phyloP scores from a whole-genome alignment of 2,888 invertebrate genomes.

The Camponotus fellah region DNA sequence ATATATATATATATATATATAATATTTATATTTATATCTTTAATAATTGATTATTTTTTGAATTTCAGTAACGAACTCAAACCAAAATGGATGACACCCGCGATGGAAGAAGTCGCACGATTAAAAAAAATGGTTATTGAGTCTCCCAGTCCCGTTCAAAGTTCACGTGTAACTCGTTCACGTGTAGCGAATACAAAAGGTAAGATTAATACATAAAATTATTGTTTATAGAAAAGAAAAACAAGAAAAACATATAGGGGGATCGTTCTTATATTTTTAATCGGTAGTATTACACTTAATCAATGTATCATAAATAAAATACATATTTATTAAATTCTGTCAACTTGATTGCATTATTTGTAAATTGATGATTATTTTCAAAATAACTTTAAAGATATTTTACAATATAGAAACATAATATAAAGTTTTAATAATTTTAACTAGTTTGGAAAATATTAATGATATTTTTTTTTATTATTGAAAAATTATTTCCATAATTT shows the following conservation, averaged over 20 bases:
- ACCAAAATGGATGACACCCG: constrained; percentile 83
- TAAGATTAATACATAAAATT: constrained; percentile 68
- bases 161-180: constrained; percentile 80
- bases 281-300: constrained; percentile 46
- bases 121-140: constrained; percentile 75
- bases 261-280: constrained; percentile 68
- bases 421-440: not conserved
- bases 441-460: not conserved
- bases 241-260: constrained; percentile 40
- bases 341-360: not conserved
- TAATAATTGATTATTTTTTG: not conserved
- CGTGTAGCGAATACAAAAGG: constrained; percentile 80
- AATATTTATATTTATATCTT: not conserved
- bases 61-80: constrained; percentile 76
- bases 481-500: not conserved
- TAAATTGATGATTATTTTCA: not conserved
- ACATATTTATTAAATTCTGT: not conserved
- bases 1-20: not conserved
- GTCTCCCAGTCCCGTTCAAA: constrained; percentile 49
- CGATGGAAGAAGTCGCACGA: constrained; percentile 82
- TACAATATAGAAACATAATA: not conserved
- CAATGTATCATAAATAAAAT: not conserved
- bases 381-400: not conserved
- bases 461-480: not conserved
- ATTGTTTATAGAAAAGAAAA: not conserved